Conservation (phyloP, 2,888 invertebrate genomes). For the Dryadula phaetusa region DNA sequence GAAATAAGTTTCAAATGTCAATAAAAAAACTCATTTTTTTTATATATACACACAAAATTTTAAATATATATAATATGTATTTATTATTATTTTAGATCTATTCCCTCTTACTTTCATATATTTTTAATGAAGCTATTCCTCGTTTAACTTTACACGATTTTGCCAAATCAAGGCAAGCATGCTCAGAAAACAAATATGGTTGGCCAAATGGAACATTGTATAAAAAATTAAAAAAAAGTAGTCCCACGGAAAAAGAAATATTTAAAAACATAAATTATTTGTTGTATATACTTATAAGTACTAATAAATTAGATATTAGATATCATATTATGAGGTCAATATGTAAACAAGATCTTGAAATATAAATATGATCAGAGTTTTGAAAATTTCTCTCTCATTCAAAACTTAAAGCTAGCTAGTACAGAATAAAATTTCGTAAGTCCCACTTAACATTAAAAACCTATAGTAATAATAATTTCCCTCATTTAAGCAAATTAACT, state of each 20-base stretch:
- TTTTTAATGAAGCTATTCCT: not conserved
- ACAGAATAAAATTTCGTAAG: constrained; percentile 1
- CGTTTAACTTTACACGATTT: not conserved
- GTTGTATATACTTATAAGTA: no score
- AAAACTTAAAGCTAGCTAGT: not conserved
- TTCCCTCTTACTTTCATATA: not conserved
- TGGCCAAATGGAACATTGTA: no score
- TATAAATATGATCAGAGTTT: no score
- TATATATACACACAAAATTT: no score
- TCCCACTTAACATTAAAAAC: constrained; percentile 1
- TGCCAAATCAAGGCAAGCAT: not conserved
- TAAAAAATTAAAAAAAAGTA: no score
- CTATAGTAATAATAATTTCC: not conserved
- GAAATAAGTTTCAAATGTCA: constrained; percentile 17
- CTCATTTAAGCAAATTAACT: constrained; percentile 12
- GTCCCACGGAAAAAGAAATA: no score
- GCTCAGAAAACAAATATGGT: no score
- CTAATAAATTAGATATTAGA: no score
- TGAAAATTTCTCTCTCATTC: not conserved
- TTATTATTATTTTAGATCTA: not conserved
- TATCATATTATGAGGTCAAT: not conserved
- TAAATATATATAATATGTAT: no score
- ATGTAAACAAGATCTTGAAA: not conserved
- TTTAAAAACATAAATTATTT: no score
- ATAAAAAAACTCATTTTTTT: not conserved